Conservation (phyloP, 2,888 invertebrate species). For the Leptinotarsa rubiginosa region DNA sequence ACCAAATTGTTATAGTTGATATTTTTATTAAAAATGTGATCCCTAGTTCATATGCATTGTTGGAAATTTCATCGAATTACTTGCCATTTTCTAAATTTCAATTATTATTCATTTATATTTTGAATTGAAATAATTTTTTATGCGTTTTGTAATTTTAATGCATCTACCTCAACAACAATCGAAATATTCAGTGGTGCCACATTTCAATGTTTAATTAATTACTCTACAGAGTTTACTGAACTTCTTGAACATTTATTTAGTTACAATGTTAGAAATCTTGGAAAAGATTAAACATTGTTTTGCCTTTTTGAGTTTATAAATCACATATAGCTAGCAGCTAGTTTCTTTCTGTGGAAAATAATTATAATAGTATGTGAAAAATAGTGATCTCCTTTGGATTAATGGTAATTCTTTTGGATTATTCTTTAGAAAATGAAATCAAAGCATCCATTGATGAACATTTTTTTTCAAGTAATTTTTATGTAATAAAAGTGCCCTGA, state of each 20-base stretch:
- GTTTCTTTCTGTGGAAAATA: too few relatives aligned
- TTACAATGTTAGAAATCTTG: neutral
- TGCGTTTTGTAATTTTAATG: neutral
- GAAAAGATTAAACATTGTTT: too few relatives aligned
- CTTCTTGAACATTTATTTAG: neutral
- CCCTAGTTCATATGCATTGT: neutral
- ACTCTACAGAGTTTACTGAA: too few relatives aligned
- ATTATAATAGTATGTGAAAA: too few relatives aligned
- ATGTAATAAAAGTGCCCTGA: too few relatives aligned
- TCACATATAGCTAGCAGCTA: too few relatives aligned
- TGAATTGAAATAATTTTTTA: neutral
- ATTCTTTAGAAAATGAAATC: too few relatives aligned
- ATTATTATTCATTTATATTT: neutral
- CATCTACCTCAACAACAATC: slow-evolving; percentile 5
- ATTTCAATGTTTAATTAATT: neutral
- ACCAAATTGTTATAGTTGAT: neutral
- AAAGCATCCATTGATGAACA: too few relatives aligned
- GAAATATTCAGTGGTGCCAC: neutral
- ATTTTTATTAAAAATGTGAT: neutral
- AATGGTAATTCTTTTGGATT: too few relatives aligned
- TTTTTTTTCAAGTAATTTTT: too few relatives aligned
- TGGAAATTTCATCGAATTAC: neutral
- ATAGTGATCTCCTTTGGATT: too few relatives aligned
- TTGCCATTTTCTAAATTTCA: neutral
- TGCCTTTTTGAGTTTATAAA: too few relatives aligned